Base-by-base conservation (phyloP, 2,797 vertebrate species). In the Siniperca undulata region DNA sequence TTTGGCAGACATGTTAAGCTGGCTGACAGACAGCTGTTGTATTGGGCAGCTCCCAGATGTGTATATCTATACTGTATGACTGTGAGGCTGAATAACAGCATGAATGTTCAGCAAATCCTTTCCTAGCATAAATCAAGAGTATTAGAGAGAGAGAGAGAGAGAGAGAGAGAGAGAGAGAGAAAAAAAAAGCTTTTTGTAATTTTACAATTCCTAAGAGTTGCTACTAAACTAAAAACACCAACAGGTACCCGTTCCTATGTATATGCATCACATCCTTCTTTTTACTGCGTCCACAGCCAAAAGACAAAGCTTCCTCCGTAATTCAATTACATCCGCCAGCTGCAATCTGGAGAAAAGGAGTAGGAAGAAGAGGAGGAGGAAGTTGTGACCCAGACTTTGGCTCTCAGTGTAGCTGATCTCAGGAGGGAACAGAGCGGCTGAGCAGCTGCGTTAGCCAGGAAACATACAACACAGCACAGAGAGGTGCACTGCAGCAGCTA, bases 291-390 rank as follows among this genome's bases (percentile, higher is more conserved):
- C 74, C 60, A 24, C 62, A 9, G 38, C 71, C 74, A 53, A 73
- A 77, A 40, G 6, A 82, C 79, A 56, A 73, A 36, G 59, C 83
- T 81, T 86, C 88, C 78, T 81, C 62, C 73, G 83, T 80, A 62
- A 82, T 83, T 87, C 85, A 85, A 87, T 88, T 82, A 86, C 86
- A 90, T 90, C 89, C 74, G 44, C 84, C 87, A 91, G 89, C 88
- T 92, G 89, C 86, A 85, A 69, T 62, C 50, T 69, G 84, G 73
- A 86, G 73, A 80, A 73, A 50, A 38, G 59, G 79, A 67, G 60
- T 68, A 79, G 70, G 77, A 83, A 72, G 79, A 78, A 5, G 68
- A 64, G 24, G 74, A 83, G 52, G 70, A 81, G 81, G 88, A 89
- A 86, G 84, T 79, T 74, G 65, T 77, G 89, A 85, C 86, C 86